Evolutionary conservation across 2,797 vertebrate species (phyloP).

Genomic region (Melanotaenia nigrans): DNA sequence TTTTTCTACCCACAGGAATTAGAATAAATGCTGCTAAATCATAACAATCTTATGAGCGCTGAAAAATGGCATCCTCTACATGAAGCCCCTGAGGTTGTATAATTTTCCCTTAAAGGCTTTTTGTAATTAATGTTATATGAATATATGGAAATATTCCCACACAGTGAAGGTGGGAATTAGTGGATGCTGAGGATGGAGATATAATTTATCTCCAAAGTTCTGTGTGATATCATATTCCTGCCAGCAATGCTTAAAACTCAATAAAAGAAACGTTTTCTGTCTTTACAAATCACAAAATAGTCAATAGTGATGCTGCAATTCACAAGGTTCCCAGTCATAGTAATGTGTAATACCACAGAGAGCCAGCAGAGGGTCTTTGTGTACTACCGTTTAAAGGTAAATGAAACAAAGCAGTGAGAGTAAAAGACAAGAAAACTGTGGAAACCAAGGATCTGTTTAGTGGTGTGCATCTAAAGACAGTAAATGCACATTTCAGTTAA

Average conservation of each 20-base stretch:
- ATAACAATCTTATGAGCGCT: too few relatives aligned
- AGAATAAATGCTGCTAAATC: too few relatives aligned
- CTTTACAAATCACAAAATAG: neutral
- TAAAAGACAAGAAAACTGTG: neutral
- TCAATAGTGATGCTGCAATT: neutral
- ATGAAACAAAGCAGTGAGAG: slow-evolving; percentile 9
- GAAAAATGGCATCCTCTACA: neutral
- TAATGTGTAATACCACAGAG: slow-evolving; percentile 40
- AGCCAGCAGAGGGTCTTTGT: slow-evolving; percentile 66
- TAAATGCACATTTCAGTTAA: neutral
- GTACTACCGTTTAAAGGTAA: slow-evolving; percentile 25
- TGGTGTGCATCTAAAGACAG: neutral
- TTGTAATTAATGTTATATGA: slow-evolving; percentile 1
- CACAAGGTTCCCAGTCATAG: neutral
- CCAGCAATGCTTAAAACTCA: neutral
- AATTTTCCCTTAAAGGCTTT: neutral
- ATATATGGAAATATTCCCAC: neutral
- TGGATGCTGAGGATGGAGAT: neutral
- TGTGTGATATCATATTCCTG: slow-evolving; percentile 2
- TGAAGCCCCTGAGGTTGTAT: neutral
- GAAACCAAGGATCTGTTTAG: slow-evolving; percentile 6
- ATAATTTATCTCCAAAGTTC: neutral
- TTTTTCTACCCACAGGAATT: too few relatives aligned
- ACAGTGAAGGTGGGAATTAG: neutral
- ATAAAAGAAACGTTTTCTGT: neutral